Base-by-base conservation (phyloP, 2,888 invertebrate species). In the Heliothis peltigera region DNA sequence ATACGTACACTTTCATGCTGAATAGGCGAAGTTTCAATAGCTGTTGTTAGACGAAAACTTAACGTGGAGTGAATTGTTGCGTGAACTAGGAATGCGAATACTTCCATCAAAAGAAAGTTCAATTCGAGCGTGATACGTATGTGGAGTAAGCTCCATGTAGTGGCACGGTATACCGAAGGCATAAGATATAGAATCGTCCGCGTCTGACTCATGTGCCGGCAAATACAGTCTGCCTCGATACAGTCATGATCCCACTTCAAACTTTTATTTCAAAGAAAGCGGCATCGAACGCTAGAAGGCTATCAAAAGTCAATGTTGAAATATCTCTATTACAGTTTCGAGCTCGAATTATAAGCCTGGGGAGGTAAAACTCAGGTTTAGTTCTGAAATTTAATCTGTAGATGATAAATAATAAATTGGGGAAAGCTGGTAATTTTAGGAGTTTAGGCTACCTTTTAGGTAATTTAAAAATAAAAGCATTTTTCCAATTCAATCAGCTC, bases 1-100 rank as follows among this genome's bases (percentile, higher is more conserved):
- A 69, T 66, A 72, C 49, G 69, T 61, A 80, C 56, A 67, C 58
- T 70, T 78, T 70, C 72, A 79, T 79, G 80, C 78, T 80, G 78
- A 85, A 86, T 84, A 81, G 83, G 60, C 61, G 66, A 88, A 90
- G 88, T 89, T 89, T 86, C 81, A 86, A 90, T 85, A 81, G 84
- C 79, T 84, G 85, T 87, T 87, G 86, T 89, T 89, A 82, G 79
- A 80, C 80, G 85, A 87, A 89, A 89, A 87, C 84, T 89, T 84
- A 79, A 83, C 82, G 79, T 77, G 69, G 76, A 89, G 86, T 85
- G 86, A 88, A 89, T 87, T 86, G 89, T 88, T 87, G 85, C 84
- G 88, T 87, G 80, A 89, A 84, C 80, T 81, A 84, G 82, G 75
- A 88, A 88, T 86, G 84, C 78, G 86, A 86, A 84, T 84, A 84